Base-by-base conservation (phyloP, 2,888 invertebrate genomes). In the Altica lythri region DNA sequence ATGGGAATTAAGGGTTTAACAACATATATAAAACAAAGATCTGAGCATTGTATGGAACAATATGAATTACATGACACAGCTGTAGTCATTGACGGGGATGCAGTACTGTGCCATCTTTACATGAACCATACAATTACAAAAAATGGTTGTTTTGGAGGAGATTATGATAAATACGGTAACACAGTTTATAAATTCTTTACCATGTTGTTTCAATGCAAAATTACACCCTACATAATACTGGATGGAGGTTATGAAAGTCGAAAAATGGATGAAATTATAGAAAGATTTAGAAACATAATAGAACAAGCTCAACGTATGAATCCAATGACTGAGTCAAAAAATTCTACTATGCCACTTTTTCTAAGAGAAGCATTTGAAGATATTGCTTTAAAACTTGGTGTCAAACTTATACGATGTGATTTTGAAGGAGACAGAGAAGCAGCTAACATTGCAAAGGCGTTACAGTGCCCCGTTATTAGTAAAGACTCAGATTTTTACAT, bases 401-500 rank as follows among this genome's bases (percentile, higher is more conserved):
- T 94, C 5, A 80, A 81, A 6, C 81, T 84, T 57, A 86, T 86
- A 37, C 83, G 90, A 45, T 89, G 92, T 69, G 84, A 89, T 62
- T 92, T 89, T 73, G 96, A 97, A 76, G 95, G 95, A 1, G 97
- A 97, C 72, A 86, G 87, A 63, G 89, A 92, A 68, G 86, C 95
- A 48, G 95, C 94, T 0, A 85, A 87, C 0, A 75, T 95, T 62
- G 91, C 94, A 0, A 83, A 86, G 60, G 80, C 84, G 50, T 77
- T 93, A 1, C 79, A 86, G 29, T 95, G 93, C 66, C 95, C 95
- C 0, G 88, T 97, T 1, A 73, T 97, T 2, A 95, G 94, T 68
- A 90, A 89, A 64, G 97, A 97, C 76, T 95, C 95, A 0, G 97
- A 97, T 77, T 97, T 95, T 77, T 95, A 87, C 69, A 87, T 97